These are phyloP conservation scores for Psittacula derbiana DNA, from an alignment of 2,797 vertebrate species.

Conservation along the genomic window DNA sequence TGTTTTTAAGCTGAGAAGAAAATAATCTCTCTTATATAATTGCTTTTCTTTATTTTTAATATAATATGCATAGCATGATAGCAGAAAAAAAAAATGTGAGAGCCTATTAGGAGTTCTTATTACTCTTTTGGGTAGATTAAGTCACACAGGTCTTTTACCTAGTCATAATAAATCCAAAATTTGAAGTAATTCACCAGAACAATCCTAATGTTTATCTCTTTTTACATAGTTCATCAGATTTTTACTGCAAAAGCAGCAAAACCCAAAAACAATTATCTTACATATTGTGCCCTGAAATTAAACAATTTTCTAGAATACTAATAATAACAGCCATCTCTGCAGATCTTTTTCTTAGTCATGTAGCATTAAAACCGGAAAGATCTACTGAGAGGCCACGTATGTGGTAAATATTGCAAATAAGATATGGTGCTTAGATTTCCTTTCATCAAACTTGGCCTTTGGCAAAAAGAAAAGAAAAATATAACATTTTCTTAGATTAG, in stretches of 20 bases:
- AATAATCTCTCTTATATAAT: not conserved
- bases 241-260: not conserved
- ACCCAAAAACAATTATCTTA: not conserved
- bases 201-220: not conserved
- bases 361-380: not conserved
- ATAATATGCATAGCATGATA: not conserved
- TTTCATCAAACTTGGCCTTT: not conserved
- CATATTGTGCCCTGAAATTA: not conserved
- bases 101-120: not conserved
- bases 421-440: not conserved
- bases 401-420: not conserved
- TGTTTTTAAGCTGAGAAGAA: conserved; percentile 17
- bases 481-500: not conserved
- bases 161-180: not conserved
- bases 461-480: not conserved
- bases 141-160: not conserved
- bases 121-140: not conserved
- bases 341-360: not conserved
- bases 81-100: not conserved
- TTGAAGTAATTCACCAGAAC: not conserved
- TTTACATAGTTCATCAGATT: not conserved
- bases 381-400: not conserved
- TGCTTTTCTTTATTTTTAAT: not conserved
- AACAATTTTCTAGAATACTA: not conserved
- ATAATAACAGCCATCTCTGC: not conserved